Percentiles rank a stretch among this genome's conserved stretches.
These are phyloP conservation scores for Liparis tanakae DNA, from an alignment of 2,797 vertebrate genomes.

Conservation along the genomic window DNA sequence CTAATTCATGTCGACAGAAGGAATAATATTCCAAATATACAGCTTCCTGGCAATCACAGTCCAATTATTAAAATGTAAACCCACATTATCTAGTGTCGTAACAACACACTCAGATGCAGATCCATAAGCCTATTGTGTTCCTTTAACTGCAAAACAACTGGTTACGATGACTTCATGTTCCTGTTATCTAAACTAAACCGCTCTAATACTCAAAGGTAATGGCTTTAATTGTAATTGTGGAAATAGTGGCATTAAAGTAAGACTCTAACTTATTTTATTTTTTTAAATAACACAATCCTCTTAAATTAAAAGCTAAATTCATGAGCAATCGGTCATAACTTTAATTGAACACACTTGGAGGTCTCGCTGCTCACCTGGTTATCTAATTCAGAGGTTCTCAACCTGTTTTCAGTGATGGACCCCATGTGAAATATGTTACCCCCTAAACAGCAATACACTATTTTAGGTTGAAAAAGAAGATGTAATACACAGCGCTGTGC, in stretches of 20 bases:
- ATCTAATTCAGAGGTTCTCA: too few relatives aligned
- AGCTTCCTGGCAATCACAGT: neutral
- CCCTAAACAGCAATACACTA: too few relatives aligned
- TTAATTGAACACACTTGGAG: neutral
- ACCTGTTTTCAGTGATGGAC: too few relatives aligned
- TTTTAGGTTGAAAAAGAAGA: too few relatives aligned
- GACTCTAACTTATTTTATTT: too few relatives aligned
- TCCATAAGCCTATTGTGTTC: neutral
- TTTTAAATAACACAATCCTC: neutral
- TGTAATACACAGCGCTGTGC: too few relatives aligned
- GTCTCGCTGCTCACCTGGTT: neutral
- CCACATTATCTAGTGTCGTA: constrained; percentile 1
- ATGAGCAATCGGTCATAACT: neutral
- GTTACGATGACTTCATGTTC: neutral
- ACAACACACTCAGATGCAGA: neutral
- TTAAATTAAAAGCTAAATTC: constrained; percentile 9
- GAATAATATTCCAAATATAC: neutral
- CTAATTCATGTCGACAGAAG: constrained; percentile 24
- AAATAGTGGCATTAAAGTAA: neutral
- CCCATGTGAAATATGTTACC: too few relatives aligned
- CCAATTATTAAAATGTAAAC: neutral
- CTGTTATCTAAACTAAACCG: neutral
- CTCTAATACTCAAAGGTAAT: neutral
- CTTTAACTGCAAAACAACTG: neutral
- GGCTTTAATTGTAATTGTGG: neutral